These are phyloP conservation scores for Euplexia lucipara DNA, from an alignment of 2,888 invertebrate species.

Conservation along the genomic window DNA sequence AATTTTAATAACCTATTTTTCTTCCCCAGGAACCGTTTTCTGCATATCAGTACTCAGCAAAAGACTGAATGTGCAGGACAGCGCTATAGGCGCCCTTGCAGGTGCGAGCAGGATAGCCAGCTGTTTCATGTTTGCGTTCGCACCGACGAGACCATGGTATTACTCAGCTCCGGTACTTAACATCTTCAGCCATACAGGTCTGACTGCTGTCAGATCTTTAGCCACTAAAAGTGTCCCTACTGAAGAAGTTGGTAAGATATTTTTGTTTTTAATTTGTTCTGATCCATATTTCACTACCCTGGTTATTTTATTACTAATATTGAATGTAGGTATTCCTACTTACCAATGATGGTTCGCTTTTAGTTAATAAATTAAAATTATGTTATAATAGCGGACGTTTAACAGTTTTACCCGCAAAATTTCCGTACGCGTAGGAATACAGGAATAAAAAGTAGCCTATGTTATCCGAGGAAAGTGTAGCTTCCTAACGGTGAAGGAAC, in stretches of 20 bases:
- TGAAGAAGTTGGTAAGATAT: slow-evolving; percentile 88
- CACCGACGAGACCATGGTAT: slow-evolving; percentile 85
- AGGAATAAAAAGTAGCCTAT: no score
- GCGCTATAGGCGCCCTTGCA: slow-evolving; percentile 86
- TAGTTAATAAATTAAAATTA: no score
- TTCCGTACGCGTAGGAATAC: no score
- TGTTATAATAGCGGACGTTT: no score
- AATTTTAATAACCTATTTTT: not conserved
- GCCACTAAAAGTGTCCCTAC: slow-evolving; percentile 90
- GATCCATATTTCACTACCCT: not conserved
- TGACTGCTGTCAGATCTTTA: slow-evolving; percentile 91
- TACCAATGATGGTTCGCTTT: no score
- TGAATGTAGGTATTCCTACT: no score
- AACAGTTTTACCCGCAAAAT: no score
- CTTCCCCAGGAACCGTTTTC: slow-evolving; percentile 84
- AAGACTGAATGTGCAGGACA: slow-evolving; percentile 85
- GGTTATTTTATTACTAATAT: no score
- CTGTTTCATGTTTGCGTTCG: slow-evolving; percentile 88
- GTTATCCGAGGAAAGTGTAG: no score
- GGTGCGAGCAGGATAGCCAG: slow-evolving; percentile 90
- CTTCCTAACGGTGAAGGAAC: no score
- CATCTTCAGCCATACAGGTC: slow-evolving; percentile 89
- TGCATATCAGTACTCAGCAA: slow-evolving; percentile 87
- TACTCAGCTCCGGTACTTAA: slow-evolving; percentile 88
- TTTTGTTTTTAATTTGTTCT: not conserved